Conservation (phyloP, 2,888 invertebrate genomes). For the Callinectes sapidus region DNA sequence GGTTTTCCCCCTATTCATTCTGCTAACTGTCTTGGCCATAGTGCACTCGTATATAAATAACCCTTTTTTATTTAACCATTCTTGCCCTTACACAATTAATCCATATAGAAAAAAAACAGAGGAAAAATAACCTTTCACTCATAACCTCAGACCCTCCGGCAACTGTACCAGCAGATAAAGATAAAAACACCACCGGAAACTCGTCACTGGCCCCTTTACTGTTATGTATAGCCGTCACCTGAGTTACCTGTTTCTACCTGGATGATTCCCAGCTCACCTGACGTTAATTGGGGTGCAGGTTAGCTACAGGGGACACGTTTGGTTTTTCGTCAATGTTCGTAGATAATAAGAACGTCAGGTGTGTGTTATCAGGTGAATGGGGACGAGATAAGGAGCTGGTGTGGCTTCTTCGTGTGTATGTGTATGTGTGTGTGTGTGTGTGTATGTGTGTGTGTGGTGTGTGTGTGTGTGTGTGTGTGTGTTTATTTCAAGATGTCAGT, state of each 20-base stretch:
- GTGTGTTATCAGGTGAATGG: neutral
- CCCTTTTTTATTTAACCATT: no score
- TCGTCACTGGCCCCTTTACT: neutral
- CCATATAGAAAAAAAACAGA: no score
- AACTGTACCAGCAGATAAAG: neutral
- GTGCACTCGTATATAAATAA: no score
- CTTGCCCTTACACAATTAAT: no score
- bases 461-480: neutral
- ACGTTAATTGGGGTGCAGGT: neutral
- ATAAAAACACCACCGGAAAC: neutral
- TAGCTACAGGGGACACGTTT: neutral
- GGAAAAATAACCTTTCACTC: neutral
- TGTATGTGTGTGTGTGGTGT: slow-evolving; percentile 34
- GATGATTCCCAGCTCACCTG: neutral
- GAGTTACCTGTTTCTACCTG: neutral
- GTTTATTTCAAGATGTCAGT: no score
- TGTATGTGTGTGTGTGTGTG: slow-evolving; percentile 3
- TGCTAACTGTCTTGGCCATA: no score
- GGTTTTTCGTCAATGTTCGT: neutral
- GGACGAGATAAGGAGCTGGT: no score
- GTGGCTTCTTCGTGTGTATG: neutral
- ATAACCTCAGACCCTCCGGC: neutral
- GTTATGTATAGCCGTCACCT: neutral
- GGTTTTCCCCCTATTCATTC: no score
- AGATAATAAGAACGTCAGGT: neutral